Conservation (phyloP, 23 tunicate genomes). For the Styela plicata region DNA sequence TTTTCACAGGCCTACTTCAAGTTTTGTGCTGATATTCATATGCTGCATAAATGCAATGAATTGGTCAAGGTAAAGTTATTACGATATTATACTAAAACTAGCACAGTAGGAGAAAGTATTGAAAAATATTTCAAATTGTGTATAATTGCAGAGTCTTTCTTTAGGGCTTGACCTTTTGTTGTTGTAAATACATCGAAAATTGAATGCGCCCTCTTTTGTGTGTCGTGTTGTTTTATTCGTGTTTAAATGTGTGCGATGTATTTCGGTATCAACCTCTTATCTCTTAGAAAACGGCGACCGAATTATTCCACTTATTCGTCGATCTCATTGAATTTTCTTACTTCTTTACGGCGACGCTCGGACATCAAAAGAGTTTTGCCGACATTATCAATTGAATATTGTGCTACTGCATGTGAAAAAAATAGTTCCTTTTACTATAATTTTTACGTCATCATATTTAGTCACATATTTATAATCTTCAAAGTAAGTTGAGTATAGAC, state of each 20-base stretch:
- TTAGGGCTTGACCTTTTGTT: neutral
- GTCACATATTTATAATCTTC: too few relatives aligned
- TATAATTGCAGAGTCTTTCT: neutral
- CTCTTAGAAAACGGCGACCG: neutral
- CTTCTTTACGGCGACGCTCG: neutral
- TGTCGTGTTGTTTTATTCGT: slow-evolving; percentile 14
- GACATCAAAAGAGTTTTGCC: slow-evolving; percentile 11
- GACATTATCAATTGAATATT: neutral
- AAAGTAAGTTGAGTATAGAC: too few relatives aligned
- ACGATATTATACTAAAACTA: too few relatives aligned
- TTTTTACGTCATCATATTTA: too few relatives aligned
- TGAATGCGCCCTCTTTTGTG: neutral
- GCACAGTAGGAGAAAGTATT: neutral
- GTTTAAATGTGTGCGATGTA: slow-evolving; percentile 11
- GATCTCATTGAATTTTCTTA: neutral
- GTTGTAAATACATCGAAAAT: neutral
- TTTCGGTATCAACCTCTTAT: slow-evolving; percentile 22
- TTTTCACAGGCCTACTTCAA: too few relatives aligned
- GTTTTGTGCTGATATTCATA: too few relatives aligned
- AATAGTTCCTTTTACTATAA: too few relatives aligned
- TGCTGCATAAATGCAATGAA: too few relatives aligned
- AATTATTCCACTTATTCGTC: slow-evolving; percentile 31
- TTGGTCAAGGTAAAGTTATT: too few relatives aligned
- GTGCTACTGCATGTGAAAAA: too few relatives aligned
- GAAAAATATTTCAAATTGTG: neutral